These are phyloP conservation scores for Poecile atricapillus DNA, from an alignment of 2,113 vertebrate species.

Conservation along the genomic window DNA sequence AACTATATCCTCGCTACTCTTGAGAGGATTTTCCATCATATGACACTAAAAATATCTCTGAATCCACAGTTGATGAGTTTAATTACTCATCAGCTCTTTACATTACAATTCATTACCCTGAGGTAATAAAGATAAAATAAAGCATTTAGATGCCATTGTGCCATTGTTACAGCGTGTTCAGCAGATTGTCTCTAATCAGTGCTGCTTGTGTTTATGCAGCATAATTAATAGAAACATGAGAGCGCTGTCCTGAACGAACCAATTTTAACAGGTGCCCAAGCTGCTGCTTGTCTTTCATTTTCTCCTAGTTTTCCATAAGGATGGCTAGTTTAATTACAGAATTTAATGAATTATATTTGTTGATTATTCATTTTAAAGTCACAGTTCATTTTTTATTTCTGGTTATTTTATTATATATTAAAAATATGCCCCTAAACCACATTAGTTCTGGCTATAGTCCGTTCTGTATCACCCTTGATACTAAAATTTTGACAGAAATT, in stretches of 20 bases:
- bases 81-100: constrained; percentile 62
- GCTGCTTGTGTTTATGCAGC: constrained; percentile 24
- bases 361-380: not conserved
- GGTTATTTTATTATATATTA: not conserved
- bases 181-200: constrained; percentile 34
- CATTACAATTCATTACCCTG: constrained; percentile 56
- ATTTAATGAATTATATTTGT: not conserved
- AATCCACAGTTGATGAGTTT: constrained; percentile 51
- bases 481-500: not conserved
- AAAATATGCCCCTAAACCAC: not conserved
- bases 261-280: not conserved
- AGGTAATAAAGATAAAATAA: constrained; percentile 62
- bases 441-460: not conserved
- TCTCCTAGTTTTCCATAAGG: not conserved
- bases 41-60: constrained; percentile 37
- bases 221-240: constrained; percentile 28
- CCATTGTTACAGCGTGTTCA: constrained; percentile 11
- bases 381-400: not conserved
- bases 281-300: not conserved
- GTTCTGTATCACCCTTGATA: not conserved
- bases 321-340: not conserved
- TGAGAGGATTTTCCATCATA: constrained; percentile 39
- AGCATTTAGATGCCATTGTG: constrained; percentile 26
- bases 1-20: constrained; percentile 7
- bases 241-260: not conserved